Conservation (phyloP, 2,888 invertebrate genomes). For the Slavum lentiscoides region DNA sequence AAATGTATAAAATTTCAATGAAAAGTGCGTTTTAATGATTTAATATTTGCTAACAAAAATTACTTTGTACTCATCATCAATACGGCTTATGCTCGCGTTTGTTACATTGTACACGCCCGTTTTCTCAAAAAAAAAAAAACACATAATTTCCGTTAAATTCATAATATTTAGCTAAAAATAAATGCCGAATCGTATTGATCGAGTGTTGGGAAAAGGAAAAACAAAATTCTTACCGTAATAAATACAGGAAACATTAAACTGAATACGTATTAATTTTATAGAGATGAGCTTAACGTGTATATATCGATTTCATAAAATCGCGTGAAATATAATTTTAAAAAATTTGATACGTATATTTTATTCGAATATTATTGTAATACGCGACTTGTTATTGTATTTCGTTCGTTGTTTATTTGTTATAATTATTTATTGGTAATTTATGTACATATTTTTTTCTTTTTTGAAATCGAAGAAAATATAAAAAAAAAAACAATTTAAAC, state of each 20-base stretch:
- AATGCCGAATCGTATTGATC: background rate
- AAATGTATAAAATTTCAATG: slow-evolving; percentile 1
- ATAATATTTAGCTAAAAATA: background rate
- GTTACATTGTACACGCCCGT: background rate
- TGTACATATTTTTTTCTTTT: background rate
- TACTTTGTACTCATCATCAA: background rate
- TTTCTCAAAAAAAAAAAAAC: background rate
- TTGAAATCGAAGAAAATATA: background rate
- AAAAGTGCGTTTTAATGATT: slow-evolving; percentile 23
- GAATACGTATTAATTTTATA: background rate
- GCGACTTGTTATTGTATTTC: background rate
- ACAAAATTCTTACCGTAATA: background rate
- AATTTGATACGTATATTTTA: too few relatives aligned
- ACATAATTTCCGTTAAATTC: background rate
- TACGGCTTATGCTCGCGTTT: background rate
- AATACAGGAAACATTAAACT: background rate
- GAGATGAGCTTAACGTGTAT: too few relatives aligned
- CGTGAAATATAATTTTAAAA: too few relatives aligned
- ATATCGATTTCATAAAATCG: too few relatives aligned
- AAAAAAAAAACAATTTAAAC: background rate
- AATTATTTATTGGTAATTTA: background rate
- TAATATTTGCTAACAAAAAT: background rate
- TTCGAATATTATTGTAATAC: background rate
- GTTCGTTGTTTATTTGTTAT: background rate
- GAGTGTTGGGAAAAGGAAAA: background rate